Conservation (phyloP, 2,797 vertebrate genomes). For the Macropodus opercularis region DNA sequence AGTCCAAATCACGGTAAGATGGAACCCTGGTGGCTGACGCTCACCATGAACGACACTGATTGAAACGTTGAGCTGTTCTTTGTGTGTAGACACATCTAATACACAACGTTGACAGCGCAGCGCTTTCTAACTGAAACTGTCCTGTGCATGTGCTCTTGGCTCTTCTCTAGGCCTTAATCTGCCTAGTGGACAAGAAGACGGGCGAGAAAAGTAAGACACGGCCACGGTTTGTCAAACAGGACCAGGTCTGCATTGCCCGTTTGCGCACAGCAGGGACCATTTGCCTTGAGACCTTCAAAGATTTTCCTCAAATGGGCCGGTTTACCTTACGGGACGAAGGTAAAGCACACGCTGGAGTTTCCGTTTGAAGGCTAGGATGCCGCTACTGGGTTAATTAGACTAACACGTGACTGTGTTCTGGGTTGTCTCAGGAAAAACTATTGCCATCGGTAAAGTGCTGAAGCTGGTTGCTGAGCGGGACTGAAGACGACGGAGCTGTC, state of each 20-base stretch:
- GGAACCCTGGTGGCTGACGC: too few species aligned
- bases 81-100: too few species aligned
- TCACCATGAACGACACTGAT: too few species aligned
- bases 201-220: conserved; percentile 97
- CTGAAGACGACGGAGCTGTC: conserved; percentile 78
- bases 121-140: too few species aligned
- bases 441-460: conserved; percentile 99
- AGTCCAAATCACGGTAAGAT: conserved; percentile 93
- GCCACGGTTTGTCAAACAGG: conserved; percentile 97
- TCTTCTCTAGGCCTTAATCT: conserved; percentile 94
- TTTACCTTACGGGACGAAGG: conserved; percentile 98
- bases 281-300: conserved; percentile 99
- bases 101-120: too few species aligned
- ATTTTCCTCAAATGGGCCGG: conserved; percentile 98
- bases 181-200: conserved; percentile 97
- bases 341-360: conserved; percentile 48
- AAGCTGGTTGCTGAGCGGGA: conserved; percentile 98
- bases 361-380: too few species aligned
- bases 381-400: too few species aligned
- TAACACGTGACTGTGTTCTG: neutral
- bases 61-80: too few species aligned
- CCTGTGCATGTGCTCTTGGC: too few species aligned
- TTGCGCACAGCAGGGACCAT: conserved; percentile 96
- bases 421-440: conserved; percentile 91
- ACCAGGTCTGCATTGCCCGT: conserved; percentile 97